Base-by-base conservation (phyloP, 2,113 vertebrate genomes). In the Pelobates fuscus region DNA sequence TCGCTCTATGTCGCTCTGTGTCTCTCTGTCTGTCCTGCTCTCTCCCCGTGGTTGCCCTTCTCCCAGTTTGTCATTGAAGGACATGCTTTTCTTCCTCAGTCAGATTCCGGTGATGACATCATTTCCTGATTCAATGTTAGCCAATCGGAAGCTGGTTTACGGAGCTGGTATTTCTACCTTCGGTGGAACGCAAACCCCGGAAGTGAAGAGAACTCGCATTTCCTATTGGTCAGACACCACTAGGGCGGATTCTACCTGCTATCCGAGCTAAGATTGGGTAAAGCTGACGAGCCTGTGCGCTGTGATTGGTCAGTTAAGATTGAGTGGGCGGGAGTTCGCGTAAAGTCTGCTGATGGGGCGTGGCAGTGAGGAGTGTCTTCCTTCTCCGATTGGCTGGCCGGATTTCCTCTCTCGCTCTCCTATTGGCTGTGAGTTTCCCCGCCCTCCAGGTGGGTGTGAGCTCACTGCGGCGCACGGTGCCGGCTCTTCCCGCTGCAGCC, bases 171-270 rank as follows among this genome's bases (percentile, higher is more conserved):
- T 14, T 15, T n/a, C 10, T 3, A 2, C 4, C 5, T 5, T 30
- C 8, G 32, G 7, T 59, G 67, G 55, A 70, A 70, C 68, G 55
- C 68, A 70, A 24, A 59, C 10, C 54, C 2, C 21, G 68, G 68
- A 70, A 70, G 55, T 29, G 23, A 8, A 7, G 4, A 2, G 15
- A 43, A 4, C 29, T 4, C 23, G 8, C 3, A 1, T 3, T 24
- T 24, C 21, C 55, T 43, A 59, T 59, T 70, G 30, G 55, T 44
- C 18, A 24, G 11, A 25, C 8, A 26, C 7, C 2, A 4, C 25
- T 5, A n/a, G 23, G 68, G 68, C 57, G 23, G 69, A 4, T 11
- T n/a, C 18, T 2, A 14, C 18, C n/a, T 5, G 30, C 2, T 18
- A 25, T 20, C 37, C 21, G 7, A 23, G 24, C 5, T 12, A 3